Percentiles rank a stretch among this genome's conserved stretches.
These are phyloP conservation scores for Nyctibius bracteatus DNA, from an alignment of 2,113 vertebrate species.

Conservation along the genomic window DNA sequence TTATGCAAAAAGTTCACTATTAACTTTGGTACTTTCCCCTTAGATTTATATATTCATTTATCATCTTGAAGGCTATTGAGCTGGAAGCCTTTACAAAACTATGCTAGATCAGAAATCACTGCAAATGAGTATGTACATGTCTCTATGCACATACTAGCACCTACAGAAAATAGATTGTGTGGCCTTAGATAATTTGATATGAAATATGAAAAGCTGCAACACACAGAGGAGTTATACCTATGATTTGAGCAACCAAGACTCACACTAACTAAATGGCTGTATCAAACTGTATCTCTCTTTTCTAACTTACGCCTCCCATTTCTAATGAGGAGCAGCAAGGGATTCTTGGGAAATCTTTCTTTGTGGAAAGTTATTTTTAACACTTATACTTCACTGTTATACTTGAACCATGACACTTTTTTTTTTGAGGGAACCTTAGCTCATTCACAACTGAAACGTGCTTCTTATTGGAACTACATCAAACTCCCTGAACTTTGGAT, in stretches of 20 bases:
- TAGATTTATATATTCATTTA: conserved; percentile 17
- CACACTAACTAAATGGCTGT: neutral
- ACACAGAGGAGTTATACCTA: neutral
- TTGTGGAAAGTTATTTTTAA: neutral
- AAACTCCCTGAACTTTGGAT: neutral
- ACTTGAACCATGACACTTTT: neutral
- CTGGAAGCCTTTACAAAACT: neutral
- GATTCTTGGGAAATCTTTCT: neutral
- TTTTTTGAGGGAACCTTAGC: neutral
- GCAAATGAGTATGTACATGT: neutral
- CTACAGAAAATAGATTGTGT: neutral
- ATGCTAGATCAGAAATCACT: neutral
- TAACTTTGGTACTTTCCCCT: neutral
- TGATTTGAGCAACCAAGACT: neutral
- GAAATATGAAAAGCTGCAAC: neutral
- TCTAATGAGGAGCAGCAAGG: neutral
- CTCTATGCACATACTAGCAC: neutral
- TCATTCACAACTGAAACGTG: neutral
- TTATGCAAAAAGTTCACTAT: neutral
- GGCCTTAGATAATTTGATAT: neutral
- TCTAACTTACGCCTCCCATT: neutral
- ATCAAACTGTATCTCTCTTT: neutral
- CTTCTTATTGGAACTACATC: neutral
- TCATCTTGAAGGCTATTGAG: conserved; percentile 20
- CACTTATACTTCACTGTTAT: neutral